Evolutionary conservation across 2,888 invertebrate genomes (phyloP).

Genomic region (Muschampia staudingeri): DNA sequence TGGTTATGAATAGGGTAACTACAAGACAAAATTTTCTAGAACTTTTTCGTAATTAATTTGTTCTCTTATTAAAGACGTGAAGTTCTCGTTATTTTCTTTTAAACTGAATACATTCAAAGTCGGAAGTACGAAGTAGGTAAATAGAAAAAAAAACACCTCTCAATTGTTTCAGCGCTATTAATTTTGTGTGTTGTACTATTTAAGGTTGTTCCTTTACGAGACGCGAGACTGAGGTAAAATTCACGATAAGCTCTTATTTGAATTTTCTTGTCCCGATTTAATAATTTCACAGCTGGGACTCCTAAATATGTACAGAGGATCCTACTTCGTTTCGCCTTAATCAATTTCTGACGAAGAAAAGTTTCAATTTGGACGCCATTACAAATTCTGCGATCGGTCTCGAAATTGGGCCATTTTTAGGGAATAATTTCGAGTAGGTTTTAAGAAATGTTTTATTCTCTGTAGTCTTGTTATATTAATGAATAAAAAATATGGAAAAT

Average conservation of each 20-base stretch:
- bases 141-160: background rate
- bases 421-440: background rate
- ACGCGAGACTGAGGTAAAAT: background rate
- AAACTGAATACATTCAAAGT: background rate
- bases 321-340: conserved; percentile 77
- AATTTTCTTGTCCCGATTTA: conserved; percentile 18
- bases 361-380: conserved; percentile 81
- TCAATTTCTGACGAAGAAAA: conserved; percentile 83
- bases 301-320: conserved; percentile 64
- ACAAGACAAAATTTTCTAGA: conserved; percentile 10
- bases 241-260: background rate
- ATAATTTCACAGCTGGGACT: conserved; percentile 21
- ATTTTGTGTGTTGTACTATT: background rate
- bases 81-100: background rate
- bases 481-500: too few species aligned
- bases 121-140: background rate
- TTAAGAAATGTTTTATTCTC: background rate
- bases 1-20: background rate
- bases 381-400: conserved; percentile 71
- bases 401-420: conserved; percentile 66
- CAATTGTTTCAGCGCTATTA: background rate
- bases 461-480: background rate
- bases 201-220: background rate
- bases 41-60: conserved; percentile 5
- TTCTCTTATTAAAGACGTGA: background rate